A percentile compares a stretch with the other conserved stretches of the same genome.
Conservation (phyloP, 2,888 invertebrate genomes). For the Drosophila melanocephala region DNA sequence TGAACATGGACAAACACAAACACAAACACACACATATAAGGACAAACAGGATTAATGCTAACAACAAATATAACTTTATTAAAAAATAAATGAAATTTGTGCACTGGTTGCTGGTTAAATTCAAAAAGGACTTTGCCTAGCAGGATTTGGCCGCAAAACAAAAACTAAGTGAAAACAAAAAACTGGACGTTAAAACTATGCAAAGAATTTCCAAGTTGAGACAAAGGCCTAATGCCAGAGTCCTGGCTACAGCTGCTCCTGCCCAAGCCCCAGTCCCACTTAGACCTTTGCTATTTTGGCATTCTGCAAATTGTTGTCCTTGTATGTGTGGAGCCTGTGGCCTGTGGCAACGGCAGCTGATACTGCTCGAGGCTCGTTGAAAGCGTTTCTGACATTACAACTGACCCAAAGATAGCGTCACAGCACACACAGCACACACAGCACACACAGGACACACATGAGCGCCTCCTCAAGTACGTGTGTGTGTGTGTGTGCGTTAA, state of each 20-base stretch:
- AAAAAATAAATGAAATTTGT: slow-evolving; percentile 80
- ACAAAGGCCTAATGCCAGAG: slow-evolving; percentile 56
- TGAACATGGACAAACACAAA: slow-evolving; percentile 65
- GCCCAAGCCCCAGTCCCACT: slow-evolving; percentile 5
- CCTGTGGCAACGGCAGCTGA: slow-evolving; percentile 38
- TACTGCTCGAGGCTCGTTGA: slow-evolving; percentile 46
- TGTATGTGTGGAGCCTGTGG: slow-evolving; percentile 22
- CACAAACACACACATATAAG: slow-evolving; percentile 19
- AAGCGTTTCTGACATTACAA: slow-evolving; percentile 61
- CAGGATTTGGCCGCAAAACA: slow-evolving; percentile 53
- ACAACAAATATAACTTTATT: slow-evolving; percentile 82
- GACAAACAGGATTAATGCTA: slow-evolving; percentile 67
- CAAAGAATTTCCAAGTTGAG: slow-evolving; percentile 65
- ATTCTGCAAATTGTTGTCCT: slow-evolving; percentile 69
- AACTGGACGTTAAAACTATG: slow-evolving; percentile 61
- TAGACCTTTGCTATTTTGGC: slow-evolving; percentile 41
- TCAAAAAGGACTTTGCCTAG: slow-evolving; percentile 43
- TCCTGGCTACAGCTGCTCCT: slow-evolving; percentile 21
- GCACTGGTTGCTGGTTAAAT: slow-evolving; percentile 36
- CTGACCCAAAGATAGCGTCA: slow-evolving; percentile 61
- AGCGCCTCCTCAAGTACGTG: slow-evolving; percentile 44
- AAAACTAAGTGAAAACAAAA: slow-evolving; percentile 39
- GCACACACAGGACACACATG: slow-evolving; percentile 36
- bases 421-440: slow-evolving; percentile 13
- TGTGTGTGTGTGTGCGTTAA: slow-evolving; percentile 22